Evolutionary conservation across 2,888 invertebrate species (phyloP).

Genomic region (Aricia artaxerxes): DNA sequence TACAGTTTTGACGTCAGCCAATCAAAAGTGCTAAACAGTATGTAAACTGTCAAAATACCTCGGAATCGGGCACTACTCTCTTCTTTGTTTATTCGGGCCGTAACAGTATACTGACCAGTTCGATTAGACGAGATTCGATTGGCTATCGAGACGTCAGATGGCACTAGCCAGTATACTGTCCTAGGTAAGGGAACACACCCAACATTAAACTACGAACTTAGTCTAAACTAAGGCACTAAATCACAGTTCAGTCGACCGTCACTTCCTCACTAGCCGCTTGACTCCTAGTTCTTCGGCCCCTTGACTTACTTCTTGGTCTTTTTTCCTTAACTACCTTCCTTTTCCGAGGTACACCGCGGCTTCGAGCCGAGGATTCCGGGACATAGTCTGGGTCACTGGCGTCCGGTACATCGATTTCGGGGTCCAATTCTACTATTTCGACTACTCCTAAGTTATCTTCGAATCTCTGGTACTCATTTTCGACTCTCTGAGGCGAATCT

Average conservation of each 20-base stretch:
- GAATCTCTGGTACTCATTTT: conserved; percentile 60
- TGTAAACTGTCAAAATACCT: background rate
- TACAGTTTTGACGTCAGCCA: too few relatives aligned
- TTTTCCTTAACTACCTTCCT: conserved; percentile 63
- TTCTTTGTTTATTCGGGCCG: background rate
- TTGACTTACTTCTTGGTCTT: conserved; percentile 64
- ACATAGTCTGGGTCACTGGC: conserved; percentile 63
- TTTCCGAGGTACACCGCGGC: conserved; percentile 65
- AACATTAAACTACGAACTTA: background rate
- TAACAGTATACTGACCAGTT: background rate
- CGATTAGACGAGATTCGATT: background rate
- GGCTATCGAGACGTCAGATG: background rate
- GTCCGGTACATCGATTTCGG: conserved; percentile 51
- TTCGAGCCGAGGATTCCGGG: conserved; percentile 62
- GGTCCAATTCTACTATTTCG: conserved; percentile 66
- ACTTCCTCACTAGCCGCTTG: conserved; percentile 61
- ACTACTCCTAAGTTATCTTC: conserved; percentile 55
- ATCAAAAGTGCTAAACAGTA: too few relatives aligned
- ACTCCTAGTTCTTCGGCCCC: conserved; percentile 70
- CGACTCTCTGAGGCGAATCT: conserved; percentile 59
- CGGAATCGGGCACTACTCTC: background rate
- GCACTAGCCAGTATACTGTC: background rate
- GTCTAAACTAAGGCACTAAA: conserved; percentile 40
- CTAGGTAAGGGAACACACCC: background rate
- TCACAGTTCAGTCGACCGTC: conserved; percentile 67